phyloP scores from a whole-genome alignment of 2,113 vertebrate genomes.

The Chaetodon auriga region DNA sequence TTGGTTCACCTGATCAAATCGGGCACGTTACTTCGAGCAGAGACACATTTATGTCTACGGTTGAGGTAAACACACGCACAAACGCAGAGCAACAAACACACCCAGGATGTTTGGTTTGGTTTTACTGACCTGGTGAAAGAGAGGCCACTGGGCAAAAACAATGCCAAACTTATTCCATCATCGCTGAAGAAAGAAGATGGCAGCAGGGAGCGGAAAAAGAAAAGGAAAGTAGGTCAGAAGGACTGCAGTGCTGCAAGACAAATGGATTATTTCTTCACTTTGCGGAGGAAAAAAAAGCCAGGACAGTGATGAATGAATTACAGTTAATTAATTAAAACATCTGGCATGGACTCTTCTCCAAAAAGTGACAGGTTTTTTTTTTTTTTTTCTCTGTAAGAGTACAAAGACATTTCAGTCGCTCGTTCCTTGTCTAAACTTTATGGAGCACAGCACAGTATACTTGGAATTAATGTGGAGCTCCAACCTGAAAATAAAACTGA shows the following conservation, averaged over 20 bases:
- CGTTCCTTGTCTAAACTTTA: conserved; percentile 8
- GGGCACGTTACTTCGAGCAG: background rate
- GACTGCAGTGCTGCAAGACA: conserved; percentile 76
- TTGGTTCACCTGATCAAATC: background rate
- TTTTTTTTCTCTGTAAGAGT: conserved; percentile 1
- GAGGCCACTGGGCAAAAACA: conserved; percentile 74
- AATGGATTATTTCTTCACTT: conserved; percentile 78
- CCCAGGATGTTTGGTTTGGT: conserved; percentile 46
- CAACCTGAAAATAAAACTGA: conserved; percentile 26
- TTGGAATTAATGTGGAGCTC: conserved; percentile 17
- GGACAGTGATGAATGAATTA: conserved; percentile 77
- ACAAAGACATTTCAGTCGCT: conserved; percentile 33
- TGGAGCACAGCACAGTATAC: background rate
- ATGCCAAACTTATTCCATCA: conserved; percentile 61
- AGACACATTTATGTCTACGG: background rate
- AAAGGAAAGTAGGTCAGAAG: conserved; percentile 80
- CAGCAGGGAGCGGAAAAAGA: conserved; percentile 66
- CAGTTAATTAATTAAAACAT: conserved; percentile 78
- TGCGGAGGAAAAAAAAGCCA: conserved; percentile 60
- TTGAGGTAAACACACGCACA: conserved; percentile 10
- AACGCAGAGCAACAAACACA: conserved; percentile 15
- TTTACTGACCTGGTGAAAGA: conserved; percentile 66
- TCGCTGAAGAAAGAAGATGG: conserved; percentile 60
- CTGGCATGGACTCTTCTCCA: conserved; percentile 50
- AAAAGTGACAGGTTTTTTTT: conserved; percentile 27